Evolutionary conservation across 1,140 invertebrate genomes (phyloP), one percentile per base, ranked within the genome.

Genomic region (Cotesia vestalis): DNA sequence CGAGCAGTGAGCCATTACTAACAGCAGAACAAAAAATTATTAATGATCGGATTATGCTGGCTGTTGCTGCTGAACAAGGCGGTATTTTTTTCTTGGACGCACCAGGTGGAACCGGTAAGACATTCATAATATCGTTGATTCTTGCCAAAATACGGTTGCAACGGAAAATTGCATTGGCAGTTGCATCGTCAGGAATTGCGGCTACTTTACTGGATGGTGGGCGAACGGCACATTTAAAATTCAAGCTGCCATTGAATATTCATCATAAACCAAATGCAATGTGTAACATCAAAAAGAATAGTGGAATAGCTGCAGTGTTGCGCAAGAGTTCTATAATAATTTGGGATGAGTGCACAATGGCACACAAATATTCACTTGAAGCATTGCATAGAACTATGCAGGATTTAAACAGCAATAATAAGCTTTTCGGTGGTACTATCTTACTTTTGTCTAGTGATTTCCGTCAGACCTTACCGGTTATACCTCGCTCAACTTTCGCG

Each of bases 391-490:
- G 74, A 66, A 75, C 77, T 64, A 69, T 81, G 55, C 75, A 81
- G 77, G 80, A 84, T 77, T 36, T 80, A 62, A 69, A 75, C 11
- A 67, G 17, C 40, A 74, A 73, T 55, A 62, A 76, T 66, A 64
- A 53, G 55, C 34, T 74, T 57, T 79, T 82, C 73, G 78, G 78
- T 73, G 78, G 78, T 70, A 66, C 73, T 68, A 78, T 74, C 69
- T 72, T 81, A 76, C 73, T 82, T 61, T 78, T 81, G 34, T 75
- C 77, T 62, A 81, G 83, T 75, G 85, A 88, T 77, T 88, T 88
- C 64, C 73, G 84, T 9, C 85, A 89, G 84, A 88, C 81, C 69
- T 76, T 89, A 69, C 86, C 87, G 60, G 82, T 89, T 71, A 80
- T 88, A 60, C 72, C 78, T 66, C 60, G 79, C 76, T 80, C 77